phyloP scores from a whole-genome alignment of 2,888 invertebrate species.

The Plutella xylostella region DNA sequence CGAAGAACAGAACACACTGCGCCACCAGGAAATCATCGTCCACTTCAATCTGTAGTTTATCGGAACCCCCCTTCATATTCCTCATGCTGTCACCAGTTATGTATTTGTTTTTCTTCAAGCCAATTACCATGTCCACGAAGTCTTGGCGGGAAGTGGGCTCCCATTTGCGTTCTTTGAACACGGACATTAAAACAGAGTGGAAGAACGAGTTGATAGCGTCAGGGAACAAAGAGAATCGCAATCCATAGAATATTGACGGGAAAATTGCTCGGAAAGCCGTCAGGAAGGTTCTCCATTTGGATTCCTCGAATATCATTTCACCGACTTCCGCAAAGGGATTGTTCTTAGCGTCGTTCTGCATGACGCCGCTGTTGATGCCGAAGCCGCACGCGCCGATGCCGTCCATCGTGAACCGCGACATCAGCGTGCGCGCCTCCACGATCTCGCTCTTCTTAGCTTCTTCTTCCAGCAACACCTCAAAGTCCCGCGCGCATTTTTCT shows the following conservation, averaged over 20 bases:
- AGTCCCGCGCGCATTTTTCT: conserved; percentile 25
- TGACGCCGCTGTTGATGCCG: conserved; percentile 35
- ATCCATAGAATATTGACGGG: no score
- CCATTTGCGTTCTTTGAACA: conserved; percentile 24
- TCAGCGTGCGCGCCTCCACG: conserved; percentile 26
- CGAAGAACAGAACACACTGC: conserved; percentile 58
- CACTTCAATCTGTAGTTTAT: conserved; percentile 23
- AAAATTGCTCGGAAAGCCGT: background rate
- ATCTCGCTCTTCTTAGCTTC: conserved; percentile 18
- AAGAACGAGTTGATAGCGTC: conserved; percentile 4
- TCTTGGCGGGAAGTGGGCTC: conserved; percentile 32
- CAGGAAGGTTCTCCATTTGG: background rate
- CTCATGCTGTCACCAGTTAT: conserved; percentile 33
- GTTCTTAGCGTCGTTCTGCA: conserved; percentile 19
- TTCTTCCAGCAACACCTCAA: conserved; percentile 31
- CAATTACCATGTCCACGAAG: conserved; percentile 37
- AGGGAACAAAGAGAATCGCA: no score
- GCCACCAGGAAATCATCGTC: conserved; percentile 42
- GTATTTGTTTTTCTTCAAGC: conserved; percentile 26
- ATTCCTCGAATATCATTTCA: conserved; percentile 17
- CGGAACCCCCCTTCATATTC: conserved; percentile 20
- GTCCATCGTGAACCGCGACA: conserved; percentile 40
- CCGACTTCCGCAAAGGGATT: conserved; percentile 28
- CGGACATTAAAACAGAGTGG: conserved; percentile 3
- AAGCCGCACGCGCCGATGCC: conserved; percentile 38